Conservation (phyloP, 2,888 invertebrate species). For the Mythimna vitellina region DNA sequence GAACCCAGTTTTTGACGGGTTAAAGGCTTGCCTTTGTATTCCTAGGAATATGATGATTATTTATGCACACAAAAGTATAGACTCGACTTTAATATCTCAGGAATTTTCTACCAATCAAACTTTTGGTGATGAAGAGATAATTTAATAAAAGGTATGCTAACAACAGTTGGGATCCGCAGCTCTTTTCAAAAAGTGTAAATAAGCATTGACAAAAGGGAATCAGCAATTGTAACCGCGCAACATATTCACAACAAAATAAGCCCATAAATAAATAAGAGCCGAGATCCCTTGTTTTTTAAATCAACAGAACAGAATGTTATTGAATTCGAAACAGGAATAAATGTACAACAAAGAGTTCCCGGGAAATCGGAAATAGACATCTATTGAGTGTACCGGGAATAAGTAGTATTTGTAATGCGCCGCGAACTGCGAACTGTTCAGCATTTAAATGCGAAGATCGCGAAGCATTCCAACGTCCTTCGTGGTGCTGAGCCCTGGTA, state of each 20-base stretch:
- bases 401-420: constrained; percentile 70
- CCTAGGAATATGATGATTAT: too few relatives aligned
- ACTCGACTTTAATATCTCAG: too few relatives aligned
- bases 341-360: constrained; percentile 45
- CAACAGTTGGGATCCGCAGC: neutral
- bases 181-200: neutral
- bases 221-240: neutral
- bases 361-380: constrained; percentile 71
- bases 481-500: constrained; percentile 58
- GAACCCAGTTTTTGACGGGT: too few relatives aligned
- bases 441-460: constrained; percentile 75
- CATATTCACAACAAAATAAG: constrained; percentile 28
- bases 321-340: constrained; percentile 50
- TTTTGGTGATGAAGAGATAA: too few relatives aligned
- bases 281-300: constrained; percentile 9
- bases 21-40: too few relatives aligned
- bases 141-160: neutral
- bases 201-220: neutral
- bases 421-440: constrained; percentile 68
- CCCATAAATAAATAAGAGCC: constrained; percentile 28
- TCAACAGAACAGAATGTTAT: constrained; percentile 43
- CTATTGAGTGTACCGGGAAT: constrained; percentile 57
- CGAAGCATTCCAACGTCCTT: constrained; percentile 76
- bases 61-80: too few relatives aligned
- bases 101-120: too few relatives aligned